Base-by-base conservation (phyloP, 2,797 vertebrate species). In the Melopsittacus undulatus region DNA sequence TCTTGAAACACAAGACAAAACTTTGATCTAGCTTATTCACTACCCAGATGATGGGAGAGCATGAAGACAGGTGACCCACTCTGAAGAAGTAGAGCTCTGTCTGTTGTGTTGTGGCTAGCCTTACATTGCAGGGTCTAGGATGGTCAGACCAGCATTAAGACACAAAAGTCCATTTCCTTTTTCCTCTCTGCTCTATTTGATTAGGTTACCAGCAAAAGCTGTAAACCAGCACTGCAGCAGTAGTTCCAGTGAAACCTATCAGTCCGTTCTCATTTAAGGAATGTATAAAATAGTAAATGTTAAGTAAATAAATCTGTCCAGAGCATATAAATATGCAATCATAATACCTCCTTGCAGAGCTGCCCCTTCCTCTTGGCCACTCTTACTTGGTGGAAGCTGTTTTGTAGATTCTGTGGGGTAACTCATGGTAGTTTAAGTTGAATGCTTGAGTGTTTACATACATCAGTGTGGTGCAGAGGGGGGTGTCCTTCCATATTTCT, bases 261-360 rank as follows among this genome's bases (percentile, higher is more conserved):
- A 57, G 54, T 57, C 59, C 10, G 1, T 68, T 93, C 89, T 62
- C 61, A 69, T 61, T 77, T 89, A 66, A 83, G 59, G 63, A 82
- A 83, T 83, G 52, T 67, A 70, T 92, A 49, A 96, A 95, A 80
- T 78, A 89, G n/a, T 67, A 56, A 77, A 69, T 68, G 57, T 80
- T 88, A 94, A 90, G 84, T 69, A 61, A 92, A 74, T 73, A 91
- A 94, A 96, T 95, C 92, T 90, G 70, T 92, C 81, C 77, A 52
- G 86, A 86, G 69, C 63, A 52, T 27, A 69, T 94, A 92, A 92
- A 90, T 89, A 54, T 95, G 82, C 70, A 77, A 21, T 70, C 1
- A 0, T 63, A 79, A 74, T 85, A 82, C 66, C 78, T 90, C 68
- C 63, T 89, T 76, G 49, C 61, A 89, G 87, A 75, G 70, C 63